phyloP scores from a whole-genome alignment of 2,113 vertebrate genomes.

The Clarias gariepinus region DNA sequence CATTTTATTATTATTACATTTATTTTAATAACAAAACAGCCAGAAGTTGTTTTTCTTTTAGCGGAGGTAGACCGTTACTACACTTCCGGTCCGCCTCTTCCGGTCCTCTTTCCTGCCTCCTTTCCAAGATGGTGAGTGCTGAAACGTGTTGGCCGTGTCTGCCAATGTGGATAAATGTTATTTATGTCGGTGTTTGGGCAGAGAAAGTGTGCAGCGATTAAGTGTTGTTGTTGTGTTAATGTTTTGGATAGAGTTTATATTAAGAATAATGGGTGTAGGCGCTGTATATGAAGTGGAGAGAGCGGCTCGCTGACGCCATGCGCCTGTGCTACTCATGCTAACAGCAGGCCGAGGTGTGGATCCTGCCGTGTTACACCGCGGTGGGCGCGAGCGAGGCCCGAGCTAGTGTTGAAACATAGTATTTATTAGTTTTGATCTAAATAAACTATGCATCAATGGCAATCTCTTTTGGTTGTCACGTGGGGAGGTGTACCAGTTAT shows the following conservation, averaged over 20 bases:
- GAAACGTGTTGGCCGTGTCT: constrained; percentile 6
- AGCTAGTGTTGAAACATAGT: no score
- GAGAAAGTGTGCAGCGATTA: not conserved
- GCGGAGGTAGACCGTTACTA: not conserved
- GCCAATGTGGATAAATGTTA: not conserved
- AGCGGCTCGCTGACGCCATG: not conserved
- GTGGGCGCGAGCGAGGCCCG: not conserved
- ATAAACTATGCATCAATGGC: not conserved
- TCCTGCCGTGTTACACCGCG: not conserved
- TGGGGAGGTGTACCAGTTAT: no score
- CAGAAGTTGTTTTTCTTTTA: not conserved
- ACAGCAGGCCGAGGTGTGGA: not conserved
- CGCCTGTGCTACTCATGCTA: not conserved
- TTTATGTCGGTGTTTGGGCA: not conserved
- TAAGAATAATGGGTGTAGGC: no score
- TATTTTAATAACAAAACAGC: not conserved
- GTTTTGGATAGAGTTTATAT: not conserved
- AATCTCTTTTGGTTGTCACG: not conserved
- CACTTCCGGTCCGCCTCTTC: constrained; percentile 36
- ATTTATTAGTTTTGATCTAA: no score
- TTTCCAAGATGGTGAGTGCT: constrained; percentile 50
- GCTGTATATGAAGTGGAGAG: not conserved
- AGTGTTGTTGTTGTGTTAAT: not conserved
- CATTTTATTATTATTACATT: not conserved
- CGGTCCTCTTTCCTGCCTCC: constrained; percentile 55